Conservation (phyloP, 1,140 invertebrate genomes). For the Leptinotarsa texana region DNA sequence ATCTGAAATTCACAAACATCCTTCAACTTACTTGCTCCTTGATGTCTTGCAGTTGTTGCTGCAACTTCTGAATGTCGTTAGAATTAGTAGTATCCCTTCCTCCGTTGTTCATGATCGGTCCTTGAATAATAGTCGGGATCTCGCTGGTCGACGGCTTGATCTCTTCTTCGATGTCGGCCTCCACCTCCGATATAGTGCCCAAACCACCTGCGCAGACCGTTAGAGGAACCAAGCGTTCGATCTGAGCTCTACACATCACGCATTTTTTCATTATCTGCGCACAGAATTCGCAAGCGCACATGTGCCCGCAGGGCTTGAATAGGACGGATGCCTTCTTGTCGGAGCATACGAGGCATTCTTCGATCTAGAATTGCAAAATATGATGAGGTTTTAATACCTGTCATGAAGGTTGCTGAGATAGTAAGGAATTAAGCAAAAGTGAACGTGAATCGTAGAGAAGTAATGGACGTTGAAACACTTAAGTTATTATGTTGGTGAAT, state of each 20-base stretch:
- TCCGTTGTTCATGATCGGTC: conserved; percentile 81
- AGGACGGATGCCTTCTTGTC: conserved; percentile 88
- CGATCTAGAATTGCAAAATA: conserved; percentile 68
- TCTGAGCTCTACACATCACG: conserved; percentile 87
- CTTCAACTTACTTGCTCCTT: conserved; percentile 83
- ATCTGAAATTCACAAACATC: neutral
- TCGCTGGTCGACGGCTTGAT: conserved; percentile 49
- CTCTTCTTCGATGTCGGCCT: conserved; percentile 58
- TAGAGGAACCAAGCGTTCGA: conserved; percentile 76
- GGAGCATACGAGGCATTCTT: conserved; percentile 95
- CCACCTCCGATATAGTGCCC: conserved; percentile 62
- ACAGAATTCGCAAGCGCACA: conserved; percentile 92
- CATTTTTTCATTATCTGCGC: conserved; percentile 95
- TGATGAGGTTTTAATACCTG: too few species aligned
- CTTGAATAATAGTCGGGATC: conserved; percentile 43
- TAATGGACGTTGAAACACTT: too few species aligned
- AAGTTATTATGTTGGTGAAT: too few species aligned
- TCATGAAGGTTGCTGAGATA: too few species aligned
- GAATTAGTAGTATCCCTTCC: conserved; percentile 75
- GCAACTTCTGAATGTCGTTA: conserved; percentile 90
- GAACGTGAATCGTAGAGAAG: too few species aligned
- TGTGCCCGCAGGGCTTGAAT: conserved; percentile 93
- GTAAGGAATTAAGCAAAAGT: too few species aligned
- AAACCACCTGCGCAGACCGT: conserved; percentile 69
- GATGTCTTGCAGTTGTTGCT: conserved; percentile 95